These are phyloP conservation scores for Pterocles burchelli DNA, from an alignment of 2,113 vertebrate species.

Conservation along the genomic window DNA sequence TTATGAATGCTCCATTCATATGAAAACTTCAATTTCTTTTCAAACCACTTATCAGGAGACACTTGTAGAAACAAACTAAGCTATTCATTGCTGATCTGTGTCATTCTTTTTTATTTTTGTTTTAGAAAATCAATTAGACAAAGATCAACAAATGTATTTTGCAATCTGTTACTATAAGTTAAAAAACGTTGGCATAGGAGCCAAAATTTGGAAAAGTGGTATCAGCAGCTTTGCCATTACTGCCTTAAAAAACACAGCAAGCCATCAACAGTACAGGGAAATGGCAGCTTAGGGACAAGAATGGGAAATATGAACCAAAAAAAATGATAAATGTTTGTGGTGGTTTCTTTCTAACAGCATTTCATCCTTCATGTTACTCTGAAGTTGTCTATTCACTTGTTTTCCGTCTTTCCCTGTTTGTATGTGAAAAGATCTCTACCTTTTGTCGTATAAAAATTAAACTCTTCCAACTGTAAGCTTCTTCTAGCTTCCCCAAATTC, in stretches of 20 bases:
- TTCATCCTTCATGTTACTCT: neutral
- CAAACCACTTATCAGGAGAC: slow-evolving; percentile 10
- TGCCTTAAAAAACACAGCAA: neutral
- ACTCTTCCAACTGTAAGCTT: neutral
- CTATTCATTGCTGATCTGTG: neutral
- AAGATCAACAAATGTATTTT: neutral
- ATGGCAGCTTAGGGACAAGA: neutral
- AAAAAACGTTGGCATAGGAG: neutral
- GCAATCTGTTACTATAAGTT: neutral
- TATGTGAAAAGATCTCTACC: neutral
- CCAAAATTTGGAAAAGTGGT: neutral
- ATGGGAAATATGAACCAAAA: neutral
- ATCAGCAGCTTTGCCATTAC: neutral
- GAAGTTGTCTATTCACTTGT: neutral
- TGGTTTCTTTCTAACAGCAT: neutral
- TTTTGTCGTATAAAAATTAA: neutral
- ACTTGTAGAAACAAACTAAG: neutral
- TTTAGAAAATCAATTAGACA: slow-evolving; percentile 12
- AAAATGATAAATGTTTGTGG: neutral
- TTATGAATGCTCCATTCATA: slow-evolving; percentile 34
- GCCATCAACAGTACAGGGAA: neutral
- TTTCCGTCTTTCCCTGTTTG: neutral
- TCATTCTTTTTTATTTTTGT: neutral
- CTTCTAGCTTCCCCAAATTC: neutral
- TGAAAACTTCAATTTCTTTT: slow-evolving; percentile 44